Conservation (phyloP, 2,797 vertebrate species). For the Carcharodon carcharias region DNA sequence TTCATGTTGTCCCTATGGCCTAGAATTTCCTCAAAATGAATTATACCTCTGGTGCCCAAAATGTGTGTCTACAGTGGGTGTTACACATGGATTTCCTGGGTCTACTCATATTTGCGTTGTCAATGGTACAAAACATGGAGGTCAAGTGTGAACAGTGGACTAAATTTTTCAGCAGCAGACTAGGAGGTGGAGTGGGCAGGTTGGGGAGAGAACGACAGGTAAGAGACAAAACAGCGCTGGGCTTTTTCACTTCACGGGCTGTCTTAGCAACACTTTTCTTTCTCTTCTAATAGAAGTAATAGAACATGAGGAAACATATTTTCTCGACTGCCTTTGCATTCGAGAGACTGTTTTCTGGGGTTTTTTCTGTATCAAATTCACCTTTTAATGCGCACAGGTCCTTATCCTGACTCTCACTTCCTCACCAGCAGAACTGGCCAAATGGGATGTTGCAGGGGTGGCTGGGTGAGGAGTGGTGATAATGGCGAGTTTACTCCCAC, state of each 20-base stretch:
- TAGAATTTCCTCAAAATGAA: neutral
- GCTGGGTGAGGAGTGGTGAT: too few species aligned
- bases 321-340: neutral
- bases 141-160: too few species aligned
- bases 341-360: neutral
- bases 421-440: neutral
- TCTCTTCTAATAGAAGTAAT: neutral
- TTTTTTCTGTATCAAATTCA: neutral
- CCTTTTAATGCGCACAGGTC: neutral
- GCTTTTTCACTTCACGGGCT: neutral
- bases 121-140: neutral
- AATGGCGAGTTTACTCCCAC: too few species aligned
- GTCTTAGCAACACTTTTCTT: neutral
- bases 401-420: neutral
- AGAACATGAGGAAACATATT: neutral
- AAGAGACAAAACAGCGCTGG: neutral
- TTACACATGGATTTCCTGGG: neutral
- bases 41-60: neutral
- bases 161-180: too few species aligned
- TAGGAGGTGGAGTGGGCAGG: too few species aligned
- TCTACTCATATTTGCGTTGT: neutral
- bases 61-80: neutral
- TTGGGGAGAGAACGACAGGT: neutral
- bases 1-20: neutral
- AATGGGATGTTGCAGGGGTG: neutral